Percentiles rank a stretch among this genome's conserved stretches.
These are phyloP conservation scores for Streptopelia turtur DNA, from an alignment of 2,797 vertebrate genomes.

Conservation along the genomic window DNA sequence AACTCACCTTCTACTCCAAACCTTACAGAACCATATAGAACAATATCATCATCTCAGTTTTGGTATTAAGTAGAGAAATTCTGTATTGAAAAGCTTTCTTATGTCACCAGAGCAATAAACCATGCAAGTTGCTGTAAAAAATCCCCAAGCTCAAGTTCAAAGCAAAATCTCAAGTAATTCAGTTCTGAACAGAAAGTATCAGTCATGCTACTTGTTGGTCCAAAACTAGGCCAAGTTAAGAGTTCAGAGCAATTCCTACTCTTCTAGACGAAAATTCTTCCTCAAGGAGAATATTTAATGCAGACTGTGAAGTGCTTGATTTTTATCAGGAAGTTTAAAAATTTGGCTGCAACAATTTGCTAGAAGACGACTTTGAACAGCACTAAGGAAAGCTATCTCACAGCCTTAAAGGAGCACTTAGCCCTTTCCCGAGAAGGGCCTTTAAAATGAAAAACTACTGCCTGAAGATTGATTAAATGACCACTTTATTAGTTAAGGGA, in stretches of 20 bases:
- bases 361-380: not conserved
- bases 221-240: not conserved
- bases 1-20: not conserved
- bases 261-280: not conserved
- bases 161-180: not conserved
- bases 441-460: slow-evolving; percentile 5
- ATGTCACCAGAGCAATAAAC: not conserved
- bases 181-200: not conserved
- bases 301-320: not conserved
- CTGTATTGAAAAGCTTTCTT: not conserved
- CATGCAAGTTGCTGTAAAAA: not conserved
- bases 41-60: not conserved
- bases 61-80: not conserved
- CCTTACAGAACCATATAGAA: not conserved
- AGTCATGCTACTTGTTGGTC: not conserved
- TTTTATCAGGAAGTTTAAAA: not conserved
- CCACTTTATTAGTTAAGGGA: slow-evolving; percentile 27
- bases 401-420: not conserved
- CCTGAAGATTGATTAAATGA: slow-evolving; percentile 33
- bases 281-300: not conserved
- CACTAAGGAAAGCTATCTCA: not conserved
- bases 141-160: not conserved
- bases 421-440: not conserved
- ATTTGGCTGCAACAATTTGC: not conserved
- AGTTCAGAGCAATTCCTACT: not conserved